A percentile compares a stretch with the other conserved stretches of the same genome.
Conservation (phyloP, 2,797 vertebrate species). For the Serranus cabrilla region DNA sequence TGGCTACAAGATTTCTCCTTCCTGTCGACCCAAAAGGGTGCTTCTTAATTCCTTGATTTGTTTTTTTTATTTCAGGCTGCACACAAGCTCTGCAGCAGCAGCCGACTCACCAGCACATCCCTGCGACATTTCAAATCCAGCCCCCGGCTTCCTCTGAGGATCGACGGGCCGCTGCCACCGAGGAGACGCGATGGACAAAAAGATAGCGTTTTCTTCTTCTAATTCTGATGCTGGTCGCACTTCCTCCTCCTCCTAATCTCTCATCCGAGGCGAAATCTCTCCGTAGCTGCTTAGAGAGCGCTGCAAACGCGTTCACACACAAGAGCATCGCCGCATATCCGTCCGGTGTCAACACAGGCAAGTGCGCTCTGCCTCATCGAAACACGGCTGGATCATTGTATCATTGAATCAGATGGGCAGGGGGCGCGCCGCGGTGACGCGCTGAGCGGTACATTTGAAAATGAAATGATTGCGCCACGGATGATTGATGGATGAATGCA, state of each 20-base stretch:
- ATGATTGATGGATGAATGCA: background rate
- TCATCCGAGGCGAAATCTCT: conserved; percentile 52
- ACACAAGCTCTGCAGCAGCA: conserved; percentile 12
- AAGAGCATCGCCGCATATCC: conserved; percentile 68
- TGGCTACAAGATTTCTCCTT: too few relatives aligned
- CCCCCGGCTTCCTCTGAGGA: conserved; percentile 69
- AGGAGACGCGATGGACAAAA: conserved; percentile 56
- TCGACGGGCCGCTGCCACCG: conserved; percentile 65
- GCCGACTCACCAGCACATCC: conserved; percentile 76
- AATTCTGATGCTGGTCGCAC: conserved; percentile 22
- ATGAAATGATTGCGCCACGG: background rate
- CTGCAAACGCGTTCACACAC: conserved; percentile 56
- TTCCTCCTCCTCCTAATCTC: conserved; percentile 39
- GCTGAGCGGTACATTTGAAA: conserved; percentile 62
- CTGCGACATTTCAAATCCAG: conserved; percentile 79
- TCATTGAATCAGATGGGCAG: conserved; percentile 3
- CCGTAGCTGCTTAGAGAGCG: conserved; percentile 45
- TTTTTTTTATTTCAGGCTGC: background rate
- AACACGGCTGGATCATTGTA: conserved; percentile 1
- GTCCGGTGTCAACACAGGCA: conserved; percentile 64
- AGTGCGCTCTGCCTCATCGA: conserved; percentile 47
- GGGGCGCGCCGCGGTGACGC: conserved; percentile 68
- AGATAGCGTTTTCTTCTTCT: conserved; percentile 5
- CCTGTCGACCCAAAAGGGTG: background rate
- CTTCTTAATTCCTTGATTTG: background rate